Conservation (phyloP, 1,140 invertebrate species). For the Sarcophaga bullata region DNA sequence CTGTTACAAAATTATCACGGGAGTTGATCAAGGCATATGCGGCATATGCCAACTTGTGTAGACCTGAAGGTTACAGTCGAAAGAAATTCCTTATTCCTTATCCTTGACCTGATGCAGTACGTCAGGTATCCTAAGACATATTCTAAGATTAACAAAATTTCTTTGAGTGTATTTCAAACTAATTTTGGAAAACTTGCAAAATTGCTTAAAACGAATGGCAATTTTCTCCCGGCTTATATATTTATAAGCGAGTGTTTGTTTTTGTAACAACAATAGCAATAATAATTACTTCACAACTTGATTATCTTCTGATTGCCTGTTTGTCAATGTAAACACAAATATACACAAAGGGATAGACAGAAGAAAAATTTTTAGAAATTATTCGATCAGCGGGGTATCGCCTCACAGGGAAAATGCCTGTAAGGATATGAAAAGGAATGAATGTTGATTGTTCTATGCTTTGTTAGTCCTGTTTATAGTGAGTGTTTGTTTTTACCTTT, state of each 20-base stretch:
- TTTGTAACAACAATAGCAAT: background rate
- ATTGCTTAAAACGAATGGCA: background rate
- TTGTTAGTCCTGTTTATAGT: background rate
- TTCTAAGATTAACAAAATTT: too few relatives aligned
- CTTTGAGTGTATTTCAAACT: too few relatives aligned
- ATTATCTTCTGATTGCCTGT: conserved; percentile 19
- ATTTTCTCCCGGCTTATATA: background rate
- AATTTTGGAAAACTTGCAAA: too few relatives aligned
- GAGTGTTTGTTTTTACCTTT: background rate
- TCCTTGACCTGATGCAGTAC: too few relatives aligned
- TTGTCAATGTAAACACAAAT: background rate
- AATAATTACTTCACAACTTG: conserved; percentile 27
- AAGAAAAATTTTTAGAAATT: background rate
- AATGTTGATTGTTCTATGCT: background rate
- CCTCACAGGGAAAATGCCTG: background rate
- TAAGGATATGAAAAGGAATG: background rate
- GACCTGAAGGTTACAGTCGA: too few relatives aligned
- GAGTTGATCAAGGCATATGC: too few relatives aligned
- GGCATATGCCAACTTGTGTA: too few relatives aligned
- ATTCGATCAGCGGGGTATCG: conserved; percentile 21
- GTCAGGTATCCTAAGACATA: too few relatives aligned
- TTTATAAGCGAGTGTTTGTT: conserved; percentile 1
- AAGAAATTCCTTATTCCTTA: too few relatives aligned
- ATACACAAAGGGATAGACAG: too few relatives aligned
- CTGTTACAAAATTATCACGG: too few relatives aligned